Evolutionary conservation across 2,888 invertebrate genomes (phyloP).

Genomic region (Trisateles emortualis): DNA sequence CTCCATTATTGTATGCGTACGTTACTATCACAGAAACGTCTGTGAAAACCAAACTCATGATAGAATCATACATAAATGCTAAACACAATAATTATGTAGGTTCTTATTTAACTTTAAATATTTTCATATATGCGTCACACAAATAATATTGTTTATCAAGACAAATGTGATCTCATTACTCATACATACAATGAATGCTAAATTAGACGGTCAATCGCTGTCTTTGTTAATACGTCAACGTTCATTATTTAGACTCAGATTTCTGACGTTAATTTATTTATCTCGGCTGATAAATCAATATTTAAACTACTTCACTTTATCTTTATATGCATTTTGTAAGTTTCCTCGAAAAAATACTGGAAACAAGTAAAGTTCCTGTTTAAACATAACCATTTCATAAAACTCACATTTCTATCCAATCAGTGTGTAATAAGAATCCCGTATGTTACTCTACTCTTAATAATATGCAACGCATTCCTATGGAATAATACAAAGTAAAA

Average conservation of each 20-base stretch:
- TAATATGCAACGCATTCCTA: too few relatives aligned
- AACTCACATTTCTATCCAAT: too few relatives aligned
- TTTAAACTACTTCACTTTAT: not conserved
- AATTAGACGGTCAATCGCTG: conserved; percentile 40
- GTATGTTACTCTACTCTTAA: too few relatives aligned
- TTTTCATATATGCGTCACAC: conserved; percentile 36
- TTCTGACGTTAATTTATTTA: conserved; percentile 19
- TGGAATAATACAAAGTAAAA: too few relatives aligned
- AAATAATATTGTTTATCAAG: conserved; percentile 31
- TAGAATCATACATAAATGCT: not conserved
- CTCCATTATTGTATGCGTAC: conserved; percentile 28
- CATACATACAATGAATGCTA: conserved; percentile 36
- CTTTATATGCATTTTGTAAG: not conserved
- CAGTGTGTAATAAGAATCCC: too few relatives aligned
- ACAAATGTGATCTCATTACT: conserved; percentile 45
- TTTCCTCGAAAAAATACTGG: not conserved
- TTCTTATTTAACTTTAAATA: too few relatives aligned
- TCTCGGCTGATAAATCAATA: conserved; percentile 19
- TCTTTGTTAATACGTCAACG: conserved; percentile 38
- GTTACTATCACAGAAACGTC: conserved; percentile 5
- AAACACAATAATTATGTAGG: conserved; percentile 9
- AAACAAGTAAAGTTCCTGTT: too few relatives aligned
- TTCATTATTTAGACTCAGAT: conserved; percentile 15
- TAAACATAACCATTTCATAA: too few relatives aligned
- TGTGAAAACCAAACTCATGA: conserved; percentile 10